Evolutionary conservation across 2,797 vertebrate species (phyloP), one percentile per base, ranked within the genome.

Genomic region (Poecilia picta): DNA sequence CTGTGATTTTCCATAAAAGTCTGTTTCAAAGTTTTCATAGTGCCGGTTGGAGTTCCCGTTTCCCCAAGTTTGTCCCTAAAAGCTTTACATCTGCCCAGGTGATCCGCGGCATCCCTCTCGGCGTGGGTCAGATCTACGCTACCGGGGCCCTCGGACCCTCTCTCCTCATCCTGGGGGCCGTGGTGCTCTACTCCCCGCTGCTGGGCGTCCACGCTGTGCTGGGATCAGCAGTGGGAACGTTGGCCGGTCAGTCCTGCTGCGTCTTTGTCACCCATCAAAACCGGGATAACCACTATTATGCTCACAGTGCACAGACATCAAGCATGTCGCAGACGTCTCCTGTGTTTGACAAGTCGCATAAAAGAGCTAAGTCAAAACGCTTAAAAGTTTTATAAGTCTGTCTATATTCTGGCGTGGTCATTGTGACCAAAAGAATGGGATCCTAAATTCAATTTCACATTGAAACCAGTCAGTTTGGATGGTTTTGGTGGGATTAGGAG

Each of bases 61-160:
- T 59, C 12, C n/a, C 5, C 12, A 59, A 72, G 39, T 43, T 25
- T 33, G 80, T 20, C 20, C 31, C 25, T 18, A 11, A 15, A 47
- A 3, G 41, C n/a, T 8, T 10, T 46, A 20, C 55, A 5, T 76
- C 77, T 46, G 7, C 51, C 66, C 83, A 96, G 95, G 88, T 96
- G 16, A 66, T 95, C 5, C 88, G 70, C 84, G 95, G 95, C 53
- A 89, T 95, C 78, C 83, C 92, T 71, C 82, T 95, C 20, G 95
- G 95, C 0, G 94, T 96, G 74, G 95, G 96, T 74, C 96, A 96
- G 91, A 94, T 96, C 81, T 96, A 87, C n/a, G 92, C 93, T 59
- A 95, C 95, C 82, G 91, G 39, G 23, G 83, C 79, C 11, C 71
- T 95, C 31, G 91, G 93, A 8, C 91, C 95, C 13, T 93, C 94